phyloP scores from a whole-genome alignment of 2,113 vertebrate species.

The Ammospiza nelsoni region DNA sequence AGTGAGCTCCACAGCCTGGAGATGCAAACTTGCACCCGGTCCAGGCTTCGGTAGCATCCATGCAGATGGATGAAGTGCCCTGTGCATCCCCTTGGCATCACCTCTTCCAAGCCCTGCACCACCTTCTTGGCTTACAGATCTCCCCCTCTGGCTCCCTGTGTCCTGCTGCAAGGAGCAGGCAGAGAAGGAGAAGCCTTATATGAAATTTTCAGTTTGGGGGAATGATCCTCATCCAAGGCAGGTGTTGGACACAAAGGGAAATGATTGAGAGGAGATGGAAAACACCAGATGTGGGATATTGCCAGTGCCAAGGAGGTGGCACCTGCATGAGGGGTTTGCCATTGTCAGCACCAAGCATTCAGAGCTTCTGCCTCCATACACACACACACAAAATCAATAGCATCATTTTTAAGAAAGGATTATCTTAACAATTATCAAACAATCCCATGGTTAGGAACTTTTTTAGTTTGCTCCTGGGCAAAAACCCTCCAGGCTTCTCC shows the following conservation, averaged over 20 bases:
- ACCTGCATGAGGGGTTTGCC: background rate
- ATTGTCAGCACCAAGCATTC: background rate
- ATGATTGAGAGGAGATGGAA: background rate
- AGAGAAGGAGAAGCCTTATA: background rate
- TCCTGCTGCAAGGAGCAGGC: background rate
- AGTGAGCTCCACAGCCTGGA: no score
- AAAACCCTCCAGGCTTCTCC: background rate
- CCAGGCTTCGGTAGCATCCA: background rate
- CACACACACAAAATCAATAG: background rate
- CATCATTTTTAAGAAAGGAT: background rate
- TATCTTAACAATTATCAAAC: background rate
- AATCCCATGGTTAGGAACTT: background rate
- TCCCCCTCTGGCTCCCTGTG: background rate
- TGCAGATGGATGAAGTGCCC: background rate
- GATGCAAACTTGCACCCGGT: background rate
- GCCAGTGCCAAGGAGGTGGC: background rate
- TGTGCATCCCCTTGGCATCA: background rate
- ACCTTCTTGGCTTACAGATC: background rate
- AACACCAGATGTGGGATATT: background rate
- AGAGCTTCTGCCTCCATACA: background rate
- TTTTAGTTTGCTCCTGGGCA: background rate
- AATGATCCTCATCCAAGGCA: background rate
- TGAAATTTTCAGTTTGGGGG: accelerated
- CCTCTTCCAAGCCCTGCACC: background rate
- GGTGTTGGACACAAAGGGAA: background rate